Conservation (phyloP, 2,113 vertebrate genomes). For the Stictonetta naevosa region DNA sequence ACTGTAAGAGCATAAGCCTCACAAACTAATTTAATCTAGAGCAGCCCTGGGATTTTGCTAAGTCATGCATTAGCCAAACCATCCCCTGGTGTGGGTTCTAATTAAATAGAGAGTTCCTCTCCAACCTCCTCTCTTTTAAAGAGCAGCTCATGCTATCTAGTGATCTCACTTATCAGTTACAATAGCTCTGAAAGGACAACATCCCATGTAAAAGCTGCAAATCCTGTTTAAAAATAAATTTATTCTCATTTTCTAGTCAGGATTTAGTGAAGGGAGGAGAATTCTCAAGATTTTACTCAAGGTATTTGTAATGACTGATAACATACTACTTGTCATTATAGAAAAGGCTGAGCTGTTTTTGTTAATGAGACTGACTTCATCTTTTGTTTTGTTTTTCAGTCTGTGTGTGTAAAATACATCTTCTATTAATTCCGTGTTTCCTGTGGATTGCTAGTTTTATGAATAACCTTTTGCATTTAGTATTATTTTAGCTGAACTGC, state of each 20-base stretch:
- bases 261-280: background rate
- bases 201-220: background rate
- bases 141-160: background rate
- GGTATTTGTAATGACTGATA: background rate
- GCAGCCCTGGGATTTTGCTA: background rate
- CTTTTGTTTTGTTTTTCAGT: background rate
- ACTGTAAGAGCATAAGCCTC: background rate
- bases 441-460: background rate
- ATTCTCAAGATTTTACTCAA: accelerated
- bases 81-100: background rate
- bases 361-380: background rate
- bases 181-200: accelerated
- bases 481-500: background rate
- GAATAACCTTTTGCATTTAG: background rate
- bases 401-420: accelerated
- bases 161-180: accelerated
- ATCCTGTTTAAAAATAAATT: background rate
- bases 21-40: background rate
- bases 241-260: background rate
- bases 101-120: background rate
- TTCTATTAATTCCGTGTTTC: background rate
- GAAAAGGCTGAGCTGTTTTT: background rate
- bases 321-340: accelerated
- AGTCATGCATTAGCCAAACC: background rate
- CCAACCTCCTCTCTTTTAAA: accelerated